These are phyloP conservation scores for Lordiphosa collinella DNA, from an alignment of 1,140 invertebrate species.

Conservation along the genomic window DNA sequence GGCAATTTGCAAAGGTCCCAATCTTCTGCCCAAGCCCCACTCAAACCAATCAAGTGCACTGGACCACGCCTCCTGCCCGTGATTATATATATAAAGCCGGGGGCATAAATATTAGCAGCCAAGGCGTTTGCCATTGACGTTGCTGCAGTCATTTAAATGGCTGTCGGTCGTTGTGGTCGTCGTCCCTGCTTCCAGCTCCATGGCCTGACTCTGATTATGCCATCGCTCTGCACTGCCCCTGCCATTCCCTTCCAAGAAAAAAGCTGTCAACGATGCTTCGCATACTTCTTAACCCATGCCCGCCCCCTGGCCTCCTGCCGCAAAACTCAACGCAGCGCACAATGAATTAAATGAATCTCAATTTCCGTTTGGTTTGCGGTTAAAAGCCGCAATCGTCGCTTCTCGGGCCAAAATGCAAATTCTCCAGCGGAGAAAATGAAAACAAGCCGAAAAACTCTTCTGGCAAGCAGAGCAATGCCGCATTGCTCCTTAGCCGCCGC, in stretches of 20 bases:
- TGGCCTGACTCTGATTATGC: slow-evolving; percentile 22
- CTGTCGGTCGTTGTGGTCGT: slow-evolving; percentile 44
- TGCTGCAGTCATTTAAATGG: slow-evolving; percentile 68
- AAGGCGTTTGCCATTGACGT: slow-evolving; percentile 61
- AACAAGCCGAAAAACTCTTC: slow-evolving; percentile 62
- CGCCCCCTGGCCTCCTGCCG: not conserved
- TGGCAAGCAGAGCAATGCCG: slow-evolving; percentile 3
- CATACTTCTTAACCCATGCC: slow-evolving; percentile 47
- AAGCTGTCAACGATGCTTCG: slow-evolving; percentile 50
- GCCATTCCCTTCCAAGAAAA: slow-evolving; percentile 13
- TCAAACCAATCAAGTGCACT: too few species aligned
- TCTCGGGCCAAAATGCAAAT: slow-evolving; percentile 58
- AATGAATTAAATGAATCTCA: slow-evolving; percentile 78
- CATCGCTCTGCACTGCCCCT: not conserved
- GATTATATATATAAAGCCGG: slow-evolving; percentile 41
- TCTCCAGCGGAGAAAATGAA: slow-evolving; percentile 57
- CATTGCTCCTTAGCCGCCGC: slow-evolving; percentile 7
- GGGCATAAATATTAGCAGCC: slow-evolving; percentile 67
- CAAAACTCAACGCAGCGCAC: slow-evolving; percentile 40
- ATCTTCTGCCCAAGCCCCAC: too few species aligned
- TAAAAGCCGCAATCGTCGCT: slow-evolving; percentile 64
- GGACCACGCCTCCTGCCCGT: slow-evolving; percentile 5
- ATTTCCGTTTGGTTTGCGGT: slow-evolving; percentile 77
- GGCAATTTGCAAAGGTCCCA: too few species aligned
- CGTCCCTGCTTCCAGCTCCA: too few species aligned